A percentile compares a stretch with the other conserved stretches of the same genome.
Evolutionary conservation across 2,888 invertebrate species (phyloP).

Genomic region (Helleia helle): DNA sequence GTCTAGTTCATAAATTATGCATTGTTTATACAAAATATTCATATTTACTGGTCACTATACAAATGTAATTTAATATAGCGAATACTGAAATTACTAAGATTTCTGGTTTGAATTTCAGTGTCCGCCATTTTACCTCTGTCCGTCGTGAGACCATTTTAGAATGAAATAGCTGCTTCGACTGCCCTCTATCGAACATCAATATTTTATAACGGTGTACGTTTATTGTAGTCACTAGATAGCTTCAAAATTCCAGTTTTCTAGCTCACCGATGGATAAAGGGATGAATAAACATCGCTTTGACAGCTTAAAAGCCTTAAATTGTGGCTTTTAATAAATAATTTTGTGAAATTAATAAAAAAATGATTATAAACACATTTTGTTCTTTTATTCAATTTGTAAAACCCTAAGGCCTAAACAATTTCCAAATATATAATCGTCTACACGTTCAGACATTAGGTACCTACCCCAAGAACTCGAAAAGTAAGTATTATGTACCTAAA

Average conservation of each 20-base stretch:
- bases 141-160: constrained; percentile 18
- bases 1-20: constrained; percentile 13
- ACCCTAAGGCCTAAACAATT: constrained; percentile 1
- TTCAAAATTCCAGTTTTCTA: constrained; percentile 55
- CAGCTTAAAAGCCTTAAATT: constrained; percentile 72
- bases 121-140: constrained; percentile 8
- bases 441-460: too few species aligned
- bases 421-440: constrained; percentile 8
- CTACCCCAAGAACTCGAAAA: too few species aligned
- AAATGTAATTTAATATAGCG: constrained; percentile 7
- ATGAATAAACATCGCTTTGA: constrained; percentile 57
- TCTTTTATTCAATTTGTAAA: constrained; percentile 5
- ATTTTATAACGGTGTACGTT: constrained; percentile 65
- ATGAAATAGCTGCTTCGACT: constrained; percentile 46
- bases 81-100: constrained; percentile 2
- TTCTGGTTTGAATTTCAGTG: constrained; percentile 3
- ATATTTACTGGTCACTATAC: constrained; percentile 18
- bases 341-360: constrained; percentile 74
- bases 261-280: constrained; percentile 44
- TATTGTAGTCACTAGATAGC: constrained; percentile 62
- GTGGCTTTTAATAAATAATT: constrained; percentile 72
- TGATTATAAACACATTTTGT: constrained; percentile 41
- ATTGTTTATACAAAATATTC: constrained; percentile 48
- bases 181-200: constrained; percentile 58
- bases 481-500: too few species aligned